phyloP scores from a whole-genome alignment of 2,113 vertebrate genomes.

The Psammodynastes pulverulentus region DNA sequence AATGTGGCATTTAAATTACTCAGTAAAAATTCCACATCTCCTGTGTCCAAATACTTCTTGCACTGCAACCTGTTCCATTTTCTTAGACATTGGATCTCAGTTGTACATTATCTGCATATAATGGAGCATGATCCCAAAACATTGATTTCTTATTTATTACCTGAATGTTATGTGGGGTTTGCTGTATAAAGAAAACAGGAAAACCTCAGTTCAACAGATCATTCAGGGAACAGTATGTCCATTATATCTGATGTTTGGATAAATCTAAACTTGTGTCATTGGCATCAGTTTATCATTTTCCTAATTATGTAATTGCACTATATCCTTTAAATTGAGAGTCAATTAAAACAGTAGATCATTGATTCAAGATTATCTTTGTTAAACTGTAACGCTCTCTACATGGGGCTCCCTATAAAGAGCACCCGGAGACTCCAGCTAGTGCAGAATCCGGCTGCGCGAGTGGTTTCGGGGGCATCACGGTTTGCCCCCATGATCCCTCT shows the following conservation, averaged over 20 bases:
- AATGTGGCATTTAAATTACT: not conserved
- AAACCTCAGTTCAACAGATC: not conserved
- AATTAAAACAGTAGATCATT: not conserved
- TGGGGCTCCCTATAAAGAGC: too few relatives aligned
- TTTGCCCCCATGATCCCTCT: too few relatives aligned
- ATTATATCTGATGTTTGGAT: not conserved
- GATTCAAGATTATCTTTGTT: not conserved
- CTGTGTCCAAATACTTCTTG: not conserved
- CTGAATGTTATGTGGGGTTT: not conserved
- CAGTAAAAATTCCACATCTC: not conserved
- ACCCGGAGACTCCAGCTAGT: too few relatives aligned
- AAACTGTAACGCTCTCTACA: too few relatives aligned
- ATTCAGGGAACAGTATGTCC: not conserved
- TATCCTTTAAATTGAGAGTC: not conserved
- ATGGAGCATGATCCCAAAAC: not conserved
- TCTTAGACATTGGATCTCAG: not conserved
- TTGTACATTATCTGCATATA: not conserved
- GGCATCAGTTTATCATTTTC: not conserved
- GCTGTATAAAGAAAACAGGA: not conserved
- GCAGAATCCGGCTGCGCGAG: too few relatives aligned
- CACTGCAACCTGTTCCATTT: not conserved
- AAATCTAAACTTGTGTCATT: not conserved
- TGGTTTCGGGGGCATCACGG: too few relatives aligned
- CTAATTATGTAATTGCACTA: not conserved
- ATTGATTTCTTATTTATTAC: not conserved